These are phyloP conservation scores for Microchrysa polita DNA, from an alignment of 2,888 invertebrate genomes.

Conservation along the genomic window DNA sequence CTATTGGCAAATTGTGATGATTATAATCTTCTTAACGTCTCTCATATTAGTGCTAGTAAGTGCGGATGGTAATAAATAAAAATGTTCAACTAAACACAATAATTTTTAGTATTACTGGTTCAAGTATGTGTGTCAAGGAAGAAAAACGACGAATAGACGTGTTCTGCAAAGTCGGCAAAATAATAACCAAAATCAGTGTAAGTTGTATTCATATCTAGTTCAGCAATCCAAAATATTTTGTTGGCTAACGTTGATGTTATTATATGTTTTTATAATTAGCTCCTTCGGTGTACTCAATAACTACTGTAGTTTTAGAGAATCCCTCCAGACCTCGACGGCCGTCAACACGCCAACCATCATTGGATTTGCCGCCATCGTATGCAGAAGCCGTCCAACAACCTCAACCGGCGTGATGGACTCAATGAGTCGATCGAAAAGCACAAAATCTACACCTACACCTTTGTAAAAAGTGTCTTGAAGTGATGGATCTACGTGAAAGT, in stretches of 20 bases:
- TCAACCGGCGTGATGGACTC: neutral
- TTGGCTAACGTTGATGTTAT: conserved; percentile 6
- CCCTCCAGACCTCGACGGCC: conserved; percentile 19
- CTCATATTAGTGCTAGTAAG: conserved; percentile 21
- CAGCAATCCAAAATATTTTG: neutral
- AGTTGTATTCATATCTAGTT: no score
- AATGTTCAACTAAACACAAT: no score
- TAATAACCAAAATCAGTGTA: neutral
- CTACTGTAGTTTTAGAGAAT: conserved; percentile 31
- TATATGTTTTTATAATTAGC: conserved; percentile 11
- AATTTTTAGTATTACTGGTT: conserved; percentile 30
- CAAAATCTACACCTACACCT: no score
- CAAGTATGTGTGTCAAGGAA: conserved; percentile 1
- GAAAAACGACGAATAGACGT: neutral
- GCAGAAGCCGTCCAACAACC: conserved; percentile 37
- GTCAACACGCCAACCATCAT: conserved; percentile 8
- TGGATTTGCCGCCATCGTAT: conserved; percentile 47
- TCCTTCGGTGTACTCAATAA: conserved; percentile 36
- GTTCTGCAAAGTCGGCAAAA: neutral
- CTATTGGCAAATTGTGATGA: conserved; percentile 34
- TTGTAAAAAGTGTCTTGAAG: neutral
- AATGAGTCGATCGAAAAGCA: no score
- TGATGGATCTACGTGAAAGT: no score
- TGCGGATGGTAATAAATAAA: neutral
- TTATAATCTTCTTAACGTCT: neutral